These are phyloP conservation scores for Falco peregrinus DNA, from an alignment of 2,797 vertebrate species.

Conservation along the genomic window DNA sequence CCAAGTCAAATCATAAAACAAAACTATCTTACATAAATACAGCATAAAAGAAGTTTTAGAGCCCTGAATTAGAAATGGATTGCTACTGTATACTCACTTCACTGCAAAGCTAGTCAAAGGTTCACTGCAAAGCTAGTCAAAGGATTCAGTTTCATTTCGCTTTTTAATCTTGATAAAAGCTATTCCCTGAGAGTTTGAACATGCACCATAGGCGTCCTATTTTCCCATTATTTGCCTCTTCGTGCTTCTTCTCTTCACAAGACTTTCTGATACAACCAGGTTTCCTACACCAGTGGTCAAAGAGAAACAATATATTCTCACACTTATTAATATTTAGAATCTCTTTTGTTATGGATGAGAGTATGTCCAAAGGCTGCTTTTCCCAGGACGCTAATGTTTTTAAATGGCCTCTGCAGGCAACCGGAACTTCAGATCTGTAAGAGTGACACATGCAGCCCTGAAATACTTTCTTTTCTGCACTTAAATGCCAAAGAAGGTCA, in stretches of 20 bases:
- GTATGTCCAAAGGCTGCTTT: conserved; percentile 58
- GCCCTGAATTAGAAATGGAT: conserved; percentile 24
- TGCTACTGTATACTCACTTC: conserved; percentile 54
- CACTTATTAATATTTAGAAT: conserved; percentile 74
- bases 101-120: conserved; percentile 61
- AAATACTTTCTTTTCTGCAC: conserved; percentile 63
- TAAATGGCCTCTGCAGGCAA: conserved; percentile 56
- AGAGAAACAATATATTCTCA: conserved; percentile 70
- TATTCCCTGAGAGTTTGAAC: conserved; percentile 64
- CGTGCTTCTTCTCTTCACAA: conserved; percentile 45
- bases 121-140: conserved; percentile 61
- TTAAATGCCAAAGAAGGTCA: conserved; percentile 60
- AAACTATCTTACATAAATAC: conserved; percentile 55
- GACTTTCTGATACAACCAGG: conserved; percentile 51
- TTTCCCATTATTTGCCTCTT: conserved; percentile 68
- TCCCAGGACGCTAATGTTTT: conserved; percentile 65
- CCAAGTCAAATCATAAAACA: conserved; percentile 24
- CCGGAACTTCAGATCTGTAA: conserved; percentile 63
- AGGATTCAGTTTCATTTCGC: conserved; percentile 55
- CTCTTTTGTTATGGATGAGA: conserved; percentile 72
- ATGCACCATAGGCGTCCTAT: conserved; percentile 58
- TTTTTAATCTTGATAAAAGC: conserved; percentile 73
- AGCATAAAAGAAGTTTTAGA: conserved; percentile 54
- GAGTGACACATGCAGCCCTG: conserved; percentile 55
- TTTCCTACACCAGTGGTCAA: conserved; percentile 70